phyloP scores from a whole-genome alignment of 2,113 vertebrate genomes.

The Platichthys flesus region DNA sequence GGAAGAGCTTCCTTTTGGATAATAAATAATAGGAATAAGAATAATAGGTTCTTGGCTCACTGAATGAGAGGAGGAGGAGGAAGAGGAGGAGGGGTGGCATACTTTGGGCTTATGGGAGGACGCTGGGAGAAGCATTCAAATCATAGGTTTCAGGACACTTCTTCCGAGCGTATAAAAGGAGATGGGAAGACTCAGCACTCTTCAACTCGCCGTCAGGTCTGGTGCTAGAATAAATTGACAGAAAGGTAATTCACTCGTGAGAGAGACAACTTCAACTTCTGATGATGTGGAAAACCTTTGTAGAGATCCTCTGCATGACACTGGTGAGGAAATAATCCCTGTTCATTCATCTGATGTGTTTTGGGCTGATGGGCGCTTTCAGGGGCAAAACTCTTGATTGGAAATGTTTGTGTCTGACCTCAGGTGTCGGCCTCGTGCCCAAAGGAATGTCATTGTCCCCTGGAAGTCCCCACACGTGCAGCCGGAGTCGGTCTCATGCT shows the following conservation, averaged over 20 bases:
- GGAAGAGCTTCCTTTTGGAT: neutral
- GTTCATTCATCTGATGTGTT: neutral
- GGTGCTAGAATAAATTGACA: neutral
- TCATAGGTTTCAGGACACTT: constrained; percentile 88
- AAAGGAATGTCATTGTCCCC: constrained; percentile 52
- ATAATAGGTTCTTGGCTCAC: constrained; percentile 81
- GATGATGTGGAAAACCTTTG: constrained; percentile 70
- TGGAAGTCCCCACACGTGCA: constrained; percentile 81
- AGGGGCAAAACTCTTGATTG: neutral
- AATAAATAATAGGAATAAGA: no score
- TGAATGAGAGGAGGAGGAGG: neutral
- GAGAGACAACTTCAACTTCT: constrained; percentile 2
- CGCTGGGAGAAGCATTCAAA: constrained; percentile 88
- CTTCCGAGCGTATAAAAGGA: constrained; percentile 80
- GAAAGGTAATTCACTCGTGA: constrained; percentile 4
- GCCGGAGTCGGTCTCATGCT: constrained; percentile 87
- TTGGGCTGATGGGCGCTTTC: neutral
- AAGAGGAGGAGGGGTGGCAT: neutral
- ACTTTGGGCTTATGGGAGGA: constrained; percentile 77
- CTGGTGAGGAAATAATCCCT: constrained; percentile 66
- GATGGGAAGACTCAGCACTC: constrained; percentile 44
- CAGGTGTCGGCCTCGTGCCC: constrained; percentile 64
- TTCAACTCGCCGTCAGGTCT: constrained; percentile 25
- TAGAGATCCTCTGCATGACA: constrained; percentile 41
- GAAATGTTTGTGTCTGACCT: neutral